Evolutionary conservation across 2,888 invertebrate species (phyloP), one percentile per base, ranked within the genome.

Genomic region (Rhingia campestris): DNA sequence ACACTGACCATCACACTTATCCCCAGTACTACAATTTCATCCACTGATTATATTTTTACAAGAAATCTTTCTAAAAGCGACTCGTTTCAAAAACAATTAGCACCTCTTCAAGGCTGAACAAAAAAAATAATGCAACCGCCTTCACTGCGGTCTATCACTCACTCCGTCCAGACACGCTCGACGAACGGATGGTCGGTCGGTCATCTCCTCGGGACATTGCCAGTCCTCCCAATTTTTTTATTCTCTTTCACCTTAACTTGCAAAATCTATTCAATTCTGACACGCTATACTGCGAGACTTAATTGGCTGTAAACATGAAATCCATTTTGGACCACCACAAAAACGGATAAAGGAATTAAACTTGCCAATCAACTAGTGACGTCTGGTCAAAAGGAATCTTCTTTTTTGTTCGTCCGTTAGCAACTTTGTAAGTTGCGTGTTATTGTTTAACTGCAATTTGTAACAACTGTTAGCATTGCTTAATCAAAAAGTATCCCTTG

Each of bases 291-390:
- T 9, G 47, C 37, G 22, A 2, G 58, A 74, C 45, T 75, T 84
- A 84, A 84, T 84, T 84, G 84, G 53, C 74, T 49, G 49, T 70
- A 84, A 80, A 80, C 84, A 84, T 80, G 84, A 80, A 66, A 82
- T 45, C 53, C 69, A 7, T 41, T 47, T 35, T 41, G 45, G 41
- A 54, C 58, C 53, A 69, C 47, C 51, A 63, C 7, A 41, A 41
- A 22, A 41, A 56, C 56, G 49, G 49, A 76, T 54, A 74, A 59
- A 76, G 37, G 69, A 75, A 6, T 51, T 61, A 30, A 75, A 80
- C 70, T 75, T 80, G 45, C 49, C 74, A 80, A 66, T 80, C 74
- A 74, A 75, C 43, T 10, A 59, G 80, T 70, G 80, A 84, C 80
- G 80, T 80, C 69, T 74, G 79, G 63, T 33, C 54, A 59, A 2